Evolutionary conservation across 2,797 vertebrate species (phyloP).

Genomic region (Halcyon chelicuti): DNA sequence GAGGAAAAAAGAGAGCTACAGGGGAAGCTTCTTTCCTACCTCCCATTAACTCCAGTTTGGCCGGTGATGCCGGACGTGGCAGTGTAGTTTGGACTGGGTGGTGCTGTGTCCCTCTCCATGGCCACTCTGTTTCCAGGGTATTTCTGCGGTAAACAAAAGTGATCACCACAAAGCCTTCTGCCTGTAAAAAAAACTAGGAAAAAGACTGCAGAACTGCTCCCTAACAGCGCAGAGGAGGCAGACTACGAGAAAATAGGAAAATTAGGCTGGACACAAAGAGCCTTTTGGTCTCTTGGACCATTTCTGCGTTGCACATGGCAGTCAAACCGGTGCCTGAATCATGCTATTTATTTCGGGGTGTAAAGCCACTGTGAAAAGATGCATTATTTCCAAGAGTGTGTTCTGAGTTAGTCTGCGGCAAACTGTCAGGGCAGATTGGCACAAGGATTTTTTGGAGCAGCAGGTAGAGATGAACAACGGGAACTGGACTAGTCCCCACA

Average conservation of each 20-base stretch:
- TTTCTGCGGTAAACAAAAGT: conserved; percentile 24
- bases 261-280: conserved; percentile 41
- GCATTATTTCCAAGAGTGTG: conserved; percentile 37
- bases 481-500: conserved; percentile 23
- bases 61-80: background rate
- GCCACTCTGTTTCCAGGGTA: background rate
- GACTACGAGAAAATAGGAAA: background rate
- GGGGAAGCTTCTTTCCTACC: conserved; percentile 27
- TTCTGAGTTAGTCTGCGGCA: background rate
- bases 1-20: background rate
- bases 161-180: background rate
- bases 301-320: background rate
- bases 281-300: conserved; percentile 34
- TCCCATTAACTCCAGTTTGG: conserved; percentile 36
- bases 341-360: conserved; percentile 67
- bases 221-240: background rate
- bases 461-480: conserved; percentile 58
- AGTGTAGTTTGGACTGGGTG: background rate
- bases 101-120: background rate
- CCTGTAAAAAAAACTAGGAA: background rate
- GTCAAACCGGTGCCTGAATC: conserved; percentile 53
- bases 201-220: background rate
- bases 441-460: conserved; percentile 48
- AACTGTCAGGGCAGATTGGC: conserved; percentile 59
- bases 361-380: conserved; percentile 56